Evolutionary conservation across 2,113 vertebrate genomes (phyloP).

Genomic region (Bubo blakistoni): DNA sequence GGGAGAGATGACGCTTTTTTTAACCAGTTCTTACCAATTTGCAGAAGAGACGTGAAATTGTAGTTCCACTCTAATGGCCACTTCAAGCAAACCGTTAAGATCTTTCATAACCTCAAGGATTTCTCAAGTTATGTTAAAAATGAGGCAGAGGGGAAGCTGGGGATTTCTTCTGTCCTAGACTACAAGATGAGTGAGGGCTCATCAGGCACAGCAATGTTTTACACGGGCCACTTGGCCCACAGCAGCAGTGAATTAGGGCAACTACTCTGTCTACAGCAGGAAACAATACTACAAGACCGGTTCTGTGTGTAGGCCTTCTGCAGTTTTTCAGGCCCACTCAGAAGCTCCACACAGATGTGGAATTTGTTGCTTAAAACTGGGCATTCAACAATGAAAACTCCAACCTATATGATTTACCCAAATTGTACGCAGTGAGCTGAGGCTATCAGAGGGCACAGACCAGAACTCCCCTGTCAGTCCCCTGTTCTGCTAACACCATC

Average conservation of each 20-base stretch:
- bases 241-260: neutral
- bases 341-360: accelerated
- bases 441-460: neutral
- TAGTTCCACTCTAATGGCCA: neutral
- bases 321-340: neutral
- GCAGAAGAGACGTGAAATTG: neutral
- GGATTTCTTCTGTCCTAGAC: neutral
- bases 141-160: neutral
- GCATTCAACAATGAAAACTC: neutral
- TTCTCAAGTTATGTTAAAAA: neutral
- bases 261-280: neutral
- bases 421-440: accelerated
- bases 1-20: neutral
- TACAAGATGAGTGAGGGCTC: neutral
- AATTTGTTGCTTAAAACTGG: neutral
- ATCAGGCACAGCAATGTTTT: neutral
- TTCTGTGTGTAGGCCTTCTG: neutral
- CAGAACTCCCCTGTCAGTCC: neutral
- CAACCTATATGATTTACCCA: neutral
- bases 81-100: neutral
- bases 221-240: neutral
- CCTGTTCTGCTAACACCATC: neutral
- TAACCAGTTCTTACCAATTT: neutral
- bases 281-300: neutral
- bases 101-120: neutral